Percentiles rank a stretch among this genome's conserved stretches.
phyloP scores from a whole-genome alignment of 2,797 vertebrate genomes.

The Nothura maculosa region DNA sequence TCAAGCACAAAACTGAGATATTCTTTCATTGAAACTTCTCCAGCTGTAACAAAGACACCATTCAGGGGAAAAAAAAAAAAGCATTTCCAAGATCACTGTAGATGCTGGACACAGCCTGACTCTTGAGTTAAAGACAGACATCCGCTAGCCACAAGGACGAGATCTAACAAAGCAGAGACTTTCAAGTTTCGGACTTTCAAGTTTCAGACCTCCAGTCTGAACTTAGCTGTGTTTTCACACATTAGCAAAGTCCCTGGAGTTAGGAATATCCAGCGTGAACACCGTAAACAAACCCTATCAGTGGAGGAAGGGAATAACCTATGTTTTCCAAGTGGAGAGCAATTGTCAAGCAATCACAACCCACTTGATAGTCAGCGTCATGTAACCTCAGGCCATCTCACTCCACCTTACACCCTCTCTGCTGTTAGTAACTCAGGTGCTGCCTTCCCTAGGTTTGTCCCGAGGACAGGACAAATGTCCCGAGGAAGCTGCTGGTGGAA shows the following conservation, averaged over 20 bases:
- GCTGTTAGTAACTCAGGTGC: neutral
- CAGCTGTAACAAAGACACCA: conserved; percentile 33
- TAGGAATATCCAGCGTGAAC: neutral
- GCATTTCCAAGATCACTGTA: conserved; percentile 37
- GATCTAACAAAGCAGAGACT: neutral
- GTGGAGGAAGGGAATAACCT: conserved; percentile 13
- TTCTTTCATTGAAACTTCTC: conserved; percentile 8
- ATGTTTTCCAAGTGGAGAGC: conserved; percentile 45
- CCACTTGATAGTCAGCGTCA: neutral
- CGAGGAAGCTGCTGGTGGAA: rapidly evolving
- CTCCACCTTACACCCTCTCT: neutral
- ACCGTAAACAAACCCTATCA: conserved; percentile 62
- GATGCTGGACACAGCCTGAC: neutral
- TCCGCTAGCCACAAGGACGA: neutral
- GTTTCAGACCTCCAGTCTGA: neutral
- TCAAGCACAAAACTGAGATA: conserved; percentile 19
- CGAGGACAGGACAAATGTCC: too few relatives aligned
- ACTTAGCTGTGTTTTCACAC: conserved; percentile 54
- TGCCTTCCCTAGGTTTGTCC: neutral
- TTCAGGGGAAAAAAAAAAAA: neutral
- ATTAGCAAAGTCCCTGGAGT: neutral
- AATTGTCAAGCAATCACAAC: conserved; percentile 55
- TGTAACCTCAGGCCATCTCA: neutral
- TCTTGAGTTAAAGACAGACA: conserved; percentile 24
- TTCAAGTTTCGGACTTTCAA: conserved; percentile 1